Evolutionary conservation across 2,888 invertebrate genomes (phyloP), one percentile per base, ranked within the genome.

Genomic region (Phyllotreta striolata): DNA sequence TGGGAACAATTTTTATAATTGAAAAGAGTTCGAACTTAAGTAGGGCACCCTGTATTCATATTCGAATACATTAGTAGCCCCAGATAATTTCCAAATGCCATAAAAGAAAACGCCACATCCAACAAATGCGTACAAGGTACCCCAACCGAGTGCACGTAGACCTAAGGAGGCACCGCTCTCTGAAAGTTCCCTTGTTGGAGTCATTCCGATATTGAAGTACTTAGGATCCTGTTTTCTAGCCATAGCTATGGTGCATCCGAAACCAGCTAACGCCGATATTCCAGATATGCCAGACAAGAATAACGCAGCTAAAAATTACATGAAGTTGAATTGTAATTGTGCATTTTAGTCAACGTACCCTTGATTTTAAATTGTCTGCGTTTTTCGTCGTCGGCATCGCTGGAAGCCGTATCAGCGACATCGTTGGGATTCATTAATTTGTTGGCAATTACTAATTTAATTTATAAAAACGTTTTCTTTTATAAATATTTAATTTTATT

Each of bases 1-100:
- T 34, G 24, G 24, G 24, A 24, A 24, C 1, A 1, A 24, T 24
- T 24, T 24, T 24, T 24, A 3, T 24, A 24, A 24, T 24, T 3
- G 1, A 24, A 24, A 4, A 1, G 24, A 24, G 24, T 24, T 24
- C 24, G 24, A 24, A 24, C 24, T 24, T 24, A 24, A 24, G 24
- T 24, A 4, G 24, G 24, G 4, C 24, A 24, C 24, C 24, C 24
- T 24, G 24, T 24, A 24, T 24, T 24, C 24, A 24, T 24, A 24
- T 24, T 10, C 1, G n/a, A 10, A 38, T 84, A 94, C 93, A 85
- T 91, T 88, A 75, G 87, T 87, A 24, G 94, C 95, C 60, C 95
- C 96, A 43, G 95, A 90, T 9, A 95, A 76, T 82, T 95, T 96
- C 93, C 95, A 96, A 64, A 95, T 86, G 8, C 89, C 88, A 81